phyloP scores from a whole-genome alignment of 1,140 invertebrate genomes.

The Orius laevigatus region DNA sequence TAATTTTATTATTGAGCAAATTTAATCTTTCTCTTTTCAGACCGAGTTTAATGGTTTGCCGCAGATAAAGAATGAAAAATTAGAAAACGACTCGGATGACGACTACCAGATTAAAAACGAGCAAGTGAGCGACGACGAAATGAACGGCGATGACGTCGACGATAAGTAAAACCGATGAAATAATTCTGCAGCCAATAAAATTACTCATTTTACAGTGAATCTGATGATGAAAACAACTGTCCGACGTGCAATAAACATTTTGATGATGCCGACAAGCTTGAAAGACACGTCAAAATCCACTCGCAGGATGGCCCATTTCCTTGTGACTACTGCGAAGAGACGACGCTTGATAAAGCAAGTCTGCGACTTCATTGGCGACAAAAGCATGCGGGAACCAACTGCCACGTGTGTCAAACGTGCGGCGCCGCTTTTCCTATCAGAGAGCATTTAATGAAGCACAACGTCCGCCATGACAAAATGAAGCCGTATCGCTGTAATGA shows the following conservation, averaged over 20 bases:
- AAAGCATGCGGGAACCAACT: constrained; percentile 35
- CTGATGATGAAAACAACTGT: constrained; percentile 11
- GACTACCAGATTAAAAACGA: neutral
- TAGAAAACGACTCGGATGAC: neutral
- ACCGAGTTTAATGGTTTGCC: neutral
- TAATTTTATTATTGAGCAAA: neutral
- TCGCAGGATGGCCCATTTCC: constrained; percentile 21
- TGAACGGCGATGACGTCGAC: too few relatives aligned
- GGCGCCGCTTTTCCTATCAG: constrained; percentile 32
- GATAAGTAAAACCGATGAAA: too few relatives aligned
- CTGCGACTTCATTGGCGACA: constrained; percentile 21
- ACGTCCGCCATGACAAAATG: constrained; percentile 38
- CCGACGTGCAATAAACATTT: constrained; percentile 18
- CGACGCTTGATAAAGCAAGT: constrained; percentile 16
- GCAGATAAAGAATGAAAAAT: neutral
- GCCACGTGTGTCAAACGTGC: constrained; percentile 35
- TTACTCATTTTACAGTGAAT: too few relatives aligned
- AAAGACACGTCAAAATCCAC: constrained; percentile 17
- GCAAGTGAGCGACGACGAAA: neutral
- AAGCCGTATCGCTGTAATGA: constrained; percentile 31
- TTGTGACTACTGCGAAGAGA: constrained; percentile 20
- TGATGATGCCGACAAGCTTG: constrained; percentile 7
- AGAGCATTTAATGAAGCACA: constrained; percentile 33
- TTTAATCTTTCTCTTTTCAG: neutral
- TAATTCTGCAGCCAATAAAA: too few relatives aligned